Evolutionary conservation across 2,113 vertebrate species (phyloP), one percentile per base, ranked within the genome.

Genomic region (Gulo gulo): DNA sequence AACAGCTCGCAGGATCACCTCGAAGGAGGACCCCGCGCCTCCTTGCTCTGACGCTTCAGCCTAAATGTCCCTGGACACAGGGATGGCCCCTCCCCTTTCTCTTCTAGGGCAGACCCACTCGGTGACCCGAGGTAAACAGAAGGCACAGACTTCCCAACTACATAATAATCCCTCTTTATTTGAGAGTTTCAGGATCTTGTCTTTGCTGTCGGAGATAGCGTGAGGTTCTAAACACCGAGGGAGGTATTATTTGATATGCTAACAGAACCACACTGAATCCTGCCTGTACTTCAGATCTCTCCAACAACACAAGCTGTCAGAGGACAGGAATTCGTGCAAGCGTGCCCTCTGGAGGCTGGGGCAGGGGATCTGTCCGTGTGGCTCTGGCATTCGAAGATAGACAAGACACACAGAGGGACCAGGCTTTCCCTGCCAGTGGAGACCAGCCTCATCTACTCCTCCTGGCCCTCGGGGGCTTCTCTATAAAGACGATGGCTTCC

Each of bases 211-310:
- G 29, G 47, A 80, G 57, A 89, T 3, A 87, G 45, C 15, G 26
- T 6, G 36, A 88, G 24, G 13, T 81, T 34, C 91, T 94, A 20
- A 95, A 24, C 7, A n/a, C 36, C 12, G 4, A 18, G n/a, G 71
- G 31, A 89, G 73, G 36, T 14, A 21, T 59, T 52, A 85, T 67
- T 67, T 86, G 50, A 69, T 55, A 76, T 26, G 42, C 26, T 84
- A 93, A 88, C 31, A 85, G 81, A 96, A 90, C 39, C 47, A 86
- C 69, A 85, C 47, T 76, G 87, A 74, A 95, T 52, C 42, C 20
- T 45, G 7, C 20, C 4, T 7, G n/a, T 42, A 23, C 45, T 78
- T 87, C 24, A 5, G 29, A 69, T 83, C 36, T 92, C n/a, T 83
- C 91, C 69, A 42, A 52, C 63, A 73, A 16, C 6, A 16, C 18